These are phyloP conservation scores for Phyto melanocephala DNA, from an alignment of 2,888 invertebrate genomes.

Conservation along the genomic window DNA sequence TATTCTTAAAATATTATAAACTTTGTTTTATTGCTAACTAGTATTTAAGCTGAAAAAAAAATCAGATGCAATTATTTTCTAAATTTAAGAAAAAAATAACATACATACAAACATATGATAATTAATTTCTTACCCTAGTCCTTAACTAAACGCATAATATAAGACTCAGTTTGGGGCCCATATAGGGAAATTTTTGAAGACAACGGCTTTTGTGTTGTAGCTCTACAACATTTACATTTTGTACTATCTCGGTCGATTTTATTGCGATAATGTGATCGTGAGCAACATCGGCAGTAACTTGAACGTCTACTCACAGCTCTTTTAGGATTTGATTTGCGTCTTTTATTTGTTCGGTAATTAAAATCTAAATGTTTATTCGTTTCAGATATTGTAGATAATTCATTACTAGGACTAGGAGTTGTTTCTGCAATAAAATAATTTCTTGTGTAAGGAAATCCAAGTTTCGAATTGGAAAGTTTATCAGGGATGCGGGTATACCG, in stretches of 20 bases:
- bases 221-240: constrained; percentile 10
- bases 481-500: constrained; percentile 27
- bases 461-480: constrained; percentile 38
- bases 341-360: neutral
- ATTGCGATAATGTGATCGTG: neutral
- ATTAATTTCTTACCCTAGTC: constrained; percentile 45
- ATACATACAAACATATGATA: too few species aligned
- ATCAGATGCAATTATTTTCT: too few species aligned
- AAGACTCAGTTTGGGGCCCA: constrained; percentile 18
- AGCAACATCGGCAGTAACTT: neutral
- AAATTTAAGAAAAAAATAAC: too few species aligned
- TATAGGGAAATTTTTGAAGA: neutral
- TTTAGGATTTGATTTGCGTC: neutral
- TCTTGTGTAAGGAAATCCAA: constrained; percentile 44
- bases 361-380: neutral
- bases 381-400: neutral
- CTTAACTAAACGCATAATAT: constrained; percentile 69
- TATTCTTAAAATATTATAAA: too few species aligned
- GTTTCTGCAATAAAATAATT: constrained; percentile 22
- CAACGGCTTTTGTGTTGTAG: too few species aligned
- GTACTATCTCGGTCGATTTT: neutral
- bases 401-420: constrained; percentile 4
- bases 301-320: constrained; percentile 9
- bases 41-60: too few species aligned
- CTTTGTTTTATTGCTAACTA: too few species aligned